phyloP scores from a whole-genome alignment of 2,797 vertebrate genomes.

The Morus bassanus region DNA sequence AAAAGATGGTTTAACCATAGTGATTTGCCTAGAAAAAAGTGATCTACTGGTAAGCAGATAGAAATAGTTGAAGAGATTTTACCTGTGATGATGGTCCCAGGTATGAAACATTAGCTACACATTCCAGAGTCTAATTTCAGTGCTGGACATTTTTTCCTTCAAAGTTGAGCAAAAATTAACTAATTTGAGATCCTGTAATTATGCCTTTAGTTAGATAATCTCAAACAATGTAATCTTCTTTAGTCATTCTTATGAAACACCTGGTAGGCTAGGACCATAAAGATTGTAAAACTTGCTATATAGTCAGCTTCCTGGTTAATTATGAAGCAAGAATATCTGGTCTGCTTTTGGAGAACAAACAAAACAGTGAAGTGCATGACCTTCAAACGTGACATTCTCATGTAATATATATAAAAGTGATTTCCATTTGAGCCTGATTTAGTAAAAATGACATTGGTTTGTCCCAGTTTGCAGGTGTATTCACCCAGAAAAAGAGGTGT shows the following conservation, averaged over 20 bases:
- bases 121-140: neutral
- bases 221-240: conserved; percentile 8
- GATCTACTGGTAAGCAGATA: neutral
- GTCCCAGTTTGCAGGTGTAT: neutral
- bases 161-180: conserved; percentile 10
- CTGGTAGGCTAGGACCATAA: neutral
- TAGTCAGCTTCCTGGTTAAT: neutral
- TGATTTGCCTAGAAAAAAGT: neutral
- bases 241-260: neutral
- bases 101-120: neutral
- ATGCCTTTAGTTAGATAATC: conserved; percentile 6
- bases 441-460: neutral
- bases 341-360: neutral
- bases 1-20: neutral
- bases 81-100: neutral
- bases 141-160: neutral
- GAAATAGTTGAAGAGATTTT: neutral
- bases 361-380: neutral
- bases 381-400: neutral
- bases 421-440: neutral
- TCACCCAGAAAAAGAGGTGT: neutral
- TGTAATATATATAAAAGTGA: neutral
- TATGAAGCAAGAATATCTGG: neutral
- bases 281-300: neutral
- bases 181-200: conserved; percentile 18